Evolutionary conservation across 1,140 invertebrate species (phyloP).

Genomic region (Pseudachorutes palmiensis): DNA sequence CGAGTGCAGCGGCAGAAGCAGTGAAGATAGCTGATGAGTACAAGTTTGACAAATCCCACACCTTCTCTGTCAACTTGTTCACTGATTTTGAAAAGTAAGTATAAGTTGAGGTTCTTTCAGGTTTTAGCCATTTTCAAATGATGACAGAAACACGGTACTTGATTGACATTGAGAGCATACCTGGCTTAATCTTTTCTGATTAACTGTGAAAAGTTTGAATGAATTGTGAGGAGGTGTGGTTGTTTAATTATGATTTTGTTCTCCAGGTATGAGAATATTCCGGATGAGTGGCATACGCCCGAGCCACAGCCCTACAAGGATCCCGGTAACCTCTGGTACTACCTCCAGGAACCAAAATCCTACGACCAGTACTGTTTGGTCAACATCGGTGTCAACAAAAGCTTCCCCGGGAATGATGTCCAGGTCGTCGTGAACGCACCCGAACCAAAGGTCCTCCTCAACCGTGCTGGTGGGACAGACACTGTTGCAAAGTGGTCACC

Average conservation of each 20-base stretch:
- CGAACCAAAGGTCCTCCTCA: conserved; percentile 72
- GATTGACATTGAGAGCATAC: conserved; percentile 19
- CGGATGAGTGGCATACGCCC: conserved; percentile 86
- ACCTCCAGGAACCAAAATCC: conserved; percentile 83
- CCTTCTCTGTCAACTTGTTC: conserved; percentile 90
- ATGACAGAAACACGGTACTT: conserved; percentile 22
- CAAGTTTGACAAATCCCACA: conserved; percentile 93
- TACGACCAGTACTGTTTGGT: conserved; percentile 88
- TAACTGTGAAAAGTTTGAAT: conserved; percentile 13
- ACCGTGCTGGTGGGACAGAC: conserved; percentile 85
- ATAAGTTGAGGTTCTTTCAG: not conserved
- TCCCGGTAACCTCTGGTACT: conserved; percentile 82
- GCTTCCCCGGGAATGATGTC: conserved; percentile 51
- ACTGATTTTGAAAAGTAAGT: conserved; percentile 87
- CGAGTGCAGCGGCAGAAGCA: conserved; percentile 72
- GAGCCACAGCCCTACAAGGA: conserved; percentile 75
- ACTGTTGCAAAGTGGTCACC: conserved; percentile 95
- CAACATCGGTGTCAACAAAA: conserved; percentile 52
- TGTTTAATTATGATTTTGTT: conserved; percentile 24
- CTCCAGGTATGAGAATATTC: conserved; percentile 74
- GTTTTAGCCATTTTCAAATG: not conserved
- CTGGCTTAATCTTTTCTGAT: conserved; percentile 36
- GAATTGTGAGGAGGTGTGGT: not conserved
- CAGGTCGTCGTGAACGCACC: conserved; percentile 86
- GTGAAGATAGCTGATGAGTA: conserved; percentile 81